Evolutionary conservation across 2,797 vertebrate genomes (phyloP).

Genomic region (Falco cherrug): DNA sequence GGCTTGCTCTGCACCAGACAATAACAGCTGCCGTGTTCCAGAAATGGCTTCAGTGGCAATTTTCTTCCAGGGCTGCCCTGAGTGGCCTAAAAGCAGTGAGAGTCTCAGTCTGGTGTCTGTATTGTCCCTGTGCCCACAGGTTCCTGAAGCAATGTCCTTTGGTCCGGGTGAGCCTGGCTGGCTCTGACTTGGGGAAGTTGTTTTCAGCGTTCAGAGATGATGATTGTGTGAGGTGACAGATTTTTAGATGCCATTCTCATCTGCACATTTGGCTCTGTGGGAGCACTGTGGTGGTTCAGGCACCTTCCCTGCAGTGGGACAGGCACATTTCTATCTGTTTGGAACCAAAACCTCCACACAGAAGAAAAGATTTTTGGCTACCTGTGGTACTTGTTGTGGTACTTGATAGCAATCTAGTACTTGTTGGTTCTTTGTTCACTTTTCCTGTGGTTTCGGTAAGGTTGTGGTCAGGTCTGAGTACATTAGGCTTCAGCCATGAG

Average conservation of each 20-base stretch:
- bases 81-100: not conserved
- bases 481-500: not conserved
- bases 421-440: not conserved
- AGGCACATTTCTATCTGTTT: not conserved
- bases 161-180: not conserved
- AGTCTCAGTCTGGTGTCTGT: not conserved
- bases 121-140: conserved; percentile 5
- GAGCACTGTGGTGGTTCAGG: conserved; percentile 23
- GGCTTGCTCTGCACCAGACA: not conserved
- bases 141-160: not conserved
- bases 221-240: not conserved
- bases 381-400: not conserved
- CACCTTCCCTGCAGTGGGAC: not conserved
- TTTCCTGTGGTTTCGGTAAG: conserved; percentile 11
- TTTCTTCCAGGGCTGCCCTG: not conserved
- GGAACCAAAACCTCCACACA: not conserved
- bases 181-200: not conserved
- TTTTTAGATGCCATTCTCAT: not conserved
- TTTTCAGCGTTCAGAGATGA: not conserved
- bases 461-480: not conserved
- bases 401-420: not conserved
- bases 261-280: not conserved
- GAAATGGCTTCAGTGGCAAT: not conserved
- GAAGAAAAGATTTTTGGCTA: not conserved
- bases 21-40: not conserved